These are phyloP conservation scores for Chloromyia formosa DNA, from an alignment of 2,888 invertebrate species.

Conservation along the genomic window DNA sequence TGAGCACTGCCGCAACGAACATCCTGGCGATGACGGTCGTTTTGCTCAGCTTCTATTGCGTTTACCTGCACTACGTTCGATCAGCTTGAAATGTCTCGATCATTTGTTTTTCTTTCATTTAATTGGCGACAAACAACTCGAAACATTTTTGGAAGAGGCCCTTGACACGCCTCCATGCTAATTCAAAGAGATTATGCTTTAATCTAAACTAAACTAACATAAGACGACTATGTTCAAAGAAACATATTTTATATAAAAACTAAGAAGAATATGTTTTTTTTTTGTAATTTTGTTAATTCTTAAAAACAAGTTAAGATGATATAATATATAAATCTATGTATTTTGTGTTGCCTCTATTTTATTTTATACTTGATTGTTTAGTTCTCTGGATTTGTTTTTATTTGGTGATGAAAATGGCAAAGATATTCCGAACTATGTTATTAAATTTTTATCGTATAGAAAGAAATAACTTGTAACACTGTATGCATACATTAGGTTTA, in stretches of 20 bases:
- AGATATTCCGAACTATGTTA: not conserved
- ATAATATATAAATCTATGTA: not conserved
- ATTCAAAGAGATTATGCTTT: conserved; percentile 11
- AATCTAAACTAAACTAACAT: not conserved
- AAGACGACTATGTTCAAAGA: not conserved
- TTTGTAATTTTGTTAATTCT: not conserved
- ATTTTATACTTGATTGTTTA: not conserved
- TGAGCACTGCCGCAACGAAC: conserved; percentile 89
- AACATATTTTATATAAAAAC: not conserved
- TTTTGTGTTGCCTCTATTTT: too few species aligned
- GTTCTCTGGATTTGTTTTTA: not conserved
- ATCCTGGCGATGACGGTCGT: conserved; percentile 91
- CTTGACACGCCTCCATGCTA: conserved; percentile 70
- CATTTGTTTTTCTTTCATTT: conserved; percentile 94
- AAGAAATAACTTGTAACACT: too few species aligned
- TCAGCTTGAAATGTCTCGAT: conserved; percentile 93
- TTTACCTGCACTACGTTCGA: conserved; percentile 87
- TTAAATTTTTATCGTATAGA: too few species aligned
- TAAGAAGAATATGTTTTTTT: not conserved
- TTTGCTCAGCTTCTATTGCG: conserved; percentile 94
- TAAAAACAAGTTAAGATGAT: not conserved
- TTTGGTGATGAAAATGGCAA: not conserved
- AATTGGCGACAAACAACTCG: conserved; percentile 86
- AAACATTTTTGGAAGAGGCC: conserved; percentile 84
- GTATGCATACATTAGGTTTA: too few species aligned